These are phyloP conservation scores for Peromyscus nudipes DNA, from an alignment of 2,797 vertebrate genomes.

Conservation along the genomic window DNA sequence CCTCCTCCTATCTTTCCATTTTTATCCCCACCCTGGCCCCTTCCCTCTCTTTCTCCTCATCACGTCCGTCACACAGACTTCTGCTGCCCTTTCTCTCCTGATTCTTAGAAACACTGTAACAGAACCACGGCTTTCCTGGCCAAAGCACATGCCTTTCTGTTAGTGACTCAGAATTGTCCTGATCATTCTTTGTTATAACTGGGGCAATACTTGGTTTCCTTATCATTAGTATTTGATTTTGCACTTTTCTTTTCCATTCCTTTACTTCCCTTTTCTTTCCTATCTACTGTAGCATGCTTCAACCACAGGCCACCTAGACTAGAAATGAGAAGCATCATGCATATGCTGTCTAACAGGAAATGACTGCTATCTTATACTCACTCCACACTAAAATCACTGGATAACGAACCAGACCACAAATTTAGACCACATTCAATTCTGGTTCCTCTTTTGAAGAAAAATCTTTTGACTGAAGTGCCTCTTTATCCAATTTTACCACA, in stretches of 20 bases:
- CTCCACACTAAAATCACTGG: not conserved
- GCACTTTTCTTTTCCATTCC: not conserved
- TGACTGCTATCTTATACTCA: not conserved
- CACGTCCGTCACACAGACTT: too few relatives aligned
- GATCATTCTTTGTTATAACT: not conserved
- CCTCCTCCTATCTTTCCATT: not conserved
- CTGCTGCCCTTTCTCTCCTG: not conserved
- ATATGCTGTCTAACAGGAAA: not conserved
- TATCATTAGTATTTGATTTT: conserved; percentile 9
- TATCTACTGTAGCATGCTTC: not conserved
- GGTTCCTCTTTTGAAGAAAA: not conserved
- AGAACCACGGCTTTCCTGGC: not conserved
- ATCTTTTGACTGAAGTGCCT: not conserved
- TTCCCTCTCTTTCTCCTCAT: not conserved
- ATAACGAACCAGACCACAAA: not conserved
- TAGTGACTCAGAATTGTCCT: not conserved
- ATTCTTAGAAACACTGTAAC: not conserved
- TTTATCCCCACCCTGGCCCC: not conserved
- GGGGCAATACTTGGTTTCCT: not conserved
- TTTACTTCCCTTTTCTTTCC: not conserved
- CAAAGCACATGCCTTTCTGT: not conserved
- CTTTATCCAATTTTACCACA: not conserved
- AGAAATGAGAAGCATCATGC: not conserved
- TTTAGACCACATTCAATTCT: not conserved
- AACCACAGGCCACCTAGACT: not conserved